Base-by-base conservation (phyloP, 2,113 vertebrate species). In the Synodontis membranacea region DNA sequence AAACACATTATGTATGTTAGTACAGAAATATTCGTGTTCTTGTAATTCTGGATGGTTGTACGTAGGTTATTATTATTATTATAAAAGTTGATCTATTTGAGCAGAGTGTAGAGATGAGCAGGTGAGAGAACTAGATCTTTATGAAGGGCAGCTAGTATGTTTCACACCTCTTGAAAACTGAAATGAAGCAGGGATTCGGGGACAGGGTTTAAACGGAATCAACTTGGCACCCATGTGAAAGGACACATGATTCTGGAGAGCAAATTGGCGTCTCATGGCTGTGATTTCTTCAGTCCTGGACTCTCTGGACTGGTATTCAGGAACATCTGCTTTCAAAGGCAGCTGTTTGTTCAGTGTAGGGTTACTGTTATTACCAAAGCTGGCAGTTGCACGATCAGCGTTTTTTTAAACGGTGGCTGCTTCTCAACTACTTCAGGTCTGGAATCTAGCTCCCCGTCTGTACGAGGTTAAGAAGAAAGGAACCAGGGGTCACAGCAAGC, bases 341-440 rank as follows among this genome's bases (percentile, higher is more conserved):
- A 84, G 84, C 84, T 93, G 89, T 93, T 94, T 94, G 91, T 86
- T 91, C 83, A 93, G 93, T 90, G 60, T 93, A 80, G 83, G 85
- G 87, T 93, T 94, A 91, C 91, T 90, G 66, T 72, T 60, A 86
- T 86, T 91, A 85, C 91, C 70, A 86, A 83, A 88, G 82, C 81
- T 91, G 87, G 72, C 72, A 56, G 74, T 80, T 88, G 81, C 84
- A 46, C 64, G 60, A 25, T 34, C 37, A 70, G 72, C 83, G 84
- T 85, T 88, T 91, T 91, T 60, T 88, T 60, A 91, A 91, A 92
- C 90, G 88, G 54, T 86, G 50, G 52, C 86, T 68, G 86, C 54
- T 84, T 84, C 28, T 11, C 15, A 52, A 64, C 42, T 84, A 50
- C 64, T 39, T 44, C 56, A 64, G 52, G 42, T 66, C 52, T 42